phyloP scores from a whole-genome alignment of 1,140 invertebrate genomes.

The Rhysida immarginata region DNA sequence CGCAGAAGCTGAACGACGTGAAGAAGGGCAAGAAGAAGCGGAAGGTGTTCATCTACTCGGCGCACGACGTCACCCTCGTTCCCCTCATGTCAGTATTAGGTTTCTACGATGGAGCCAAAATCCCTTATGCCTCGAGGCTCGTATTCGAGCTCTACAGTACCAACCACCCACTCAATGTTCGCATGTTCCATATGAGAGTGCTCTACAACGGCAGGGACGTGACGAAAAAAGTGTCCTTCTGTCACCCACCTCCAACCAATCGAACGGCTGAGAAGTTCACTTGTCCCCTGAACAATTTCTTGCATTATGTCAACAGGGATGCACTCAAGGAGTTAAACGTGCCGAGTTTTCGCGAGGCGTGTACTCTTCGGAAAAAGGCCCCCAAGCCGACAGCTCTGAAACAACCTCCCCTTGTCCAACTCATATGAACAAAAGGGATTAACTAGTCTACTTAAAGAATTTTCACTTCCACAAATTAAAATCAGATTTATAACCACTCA shows the following conservation, averaged over 20 bases:
- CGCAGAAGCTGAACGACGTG: slow-evolving; percentile 49
- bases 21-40: slow-evolving; percentile 57
- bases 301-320: slow-evolving; percentile 21
- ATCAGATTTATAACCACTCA: too few relatives aligned
- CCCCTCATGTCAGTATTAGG: slow-evolving; percentile 64
- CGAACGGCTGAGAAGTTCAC: slow-evolving; percentile 14
- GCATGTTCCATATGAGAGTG: slow-evolving; percentile 61
- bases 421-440: too few relatives aligned
- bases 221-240: slow-evolving; percentile 64
- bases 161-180: slow-evolving; percentile 23
- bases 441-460: too few relatives aligned
- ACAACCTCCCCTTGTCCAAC: too few relatives aligned
- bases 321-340: slow-evolving; percentile 13
- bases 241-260: slow-evolving; percentile 26
- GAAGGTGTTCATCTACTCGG: slow-evolving; percentile 71
- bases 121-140: slow-evolving; percentile 65
- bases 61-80: slow-evolving; percentile 76
- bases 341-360: slow-evolving; percentile 13
- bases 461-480: too few relatives aligned
- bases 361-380: too few relatives aligned
- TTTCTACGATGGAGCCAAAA: slow-evolving; percentile 39
- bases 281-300: slow-evolving; percentile 26
- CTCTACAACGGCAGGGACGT: slow-evolving; percentile 75
- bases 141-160: slow-evolving; percentile 50
- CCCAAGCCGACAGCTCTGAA: too few relatives aligned